phyloP scores from a whole-genome alignment of 2,797 vertebrate species.

The Chelon labrosus region DNA sequence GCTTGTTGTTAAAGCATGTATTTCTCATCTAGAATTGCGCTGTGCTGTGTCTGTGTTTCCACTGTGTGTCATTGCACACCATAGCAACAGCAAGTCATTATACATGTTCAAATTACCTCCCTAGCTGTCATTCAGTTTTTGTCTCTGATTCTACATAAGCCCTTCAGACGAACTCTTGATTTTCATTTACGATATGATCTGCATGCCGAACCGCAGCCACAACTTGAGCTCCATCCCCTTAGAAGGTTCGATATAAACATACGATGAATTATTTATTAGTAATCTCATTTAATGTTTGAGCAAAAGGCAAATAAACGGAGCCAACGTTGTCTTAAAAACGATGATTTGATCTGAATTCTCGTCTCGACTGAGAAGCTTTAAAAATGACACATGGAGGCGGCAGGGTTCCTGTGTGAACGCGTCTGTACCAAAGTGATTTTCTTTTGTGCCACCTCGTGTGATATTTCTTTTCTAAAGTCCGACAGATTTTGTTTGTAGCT shows the following conservation, averaged over 20 bases:
- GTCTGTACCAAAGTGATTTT: conserved; percentile 15
- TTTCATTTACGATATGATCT: conserved; percentile 43
- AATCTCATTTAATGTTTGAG: conserved; percentile 45
- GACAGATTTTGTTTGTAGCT: conserved; percentile 56
- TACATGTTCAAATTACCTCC: conserved; percentile 45
- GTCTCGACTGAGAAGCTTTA: conserved; percentile 19
- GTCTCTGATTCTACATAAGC: conserved; percentile 38
- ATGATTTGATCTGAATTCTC: neutral
- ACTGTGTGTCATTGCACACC: conserved; percentile 53
- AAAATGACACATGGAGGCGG: conserved; percentile 7
- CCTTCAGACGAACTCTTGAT: conserved; percentile 36
- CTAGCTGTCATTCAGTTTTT: conserved; percentile 31
- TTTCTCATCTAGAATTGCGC: conserved; percentile 24
- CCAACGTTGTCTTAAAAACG: conserved; percentile 16
- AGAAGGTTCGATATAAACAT: conserved; percentile 34
- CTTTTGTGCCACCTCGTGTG: conserved; percentile 9
- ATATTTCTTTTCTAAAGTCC: conserved; percentile 49
- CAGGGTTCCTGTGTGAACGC: neutral
- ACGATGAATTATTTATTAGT: conserved; percentile 55
- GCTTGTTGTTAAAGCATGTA: conserved; percentile 38
- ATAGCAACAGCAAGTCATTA: conserved; percentile 57
- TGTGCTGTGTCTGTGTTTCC: conserved; percentile 34
- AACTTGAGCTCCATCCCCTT: neutral
- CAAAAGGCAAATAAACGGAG: conserved; percentile 38
- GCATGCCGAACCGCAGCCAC: conserved; percentile 12